phyloP scores from a whole-genome alignment of 2,113 vertebrate genomes.

The Urocolius indicus region DNA sequence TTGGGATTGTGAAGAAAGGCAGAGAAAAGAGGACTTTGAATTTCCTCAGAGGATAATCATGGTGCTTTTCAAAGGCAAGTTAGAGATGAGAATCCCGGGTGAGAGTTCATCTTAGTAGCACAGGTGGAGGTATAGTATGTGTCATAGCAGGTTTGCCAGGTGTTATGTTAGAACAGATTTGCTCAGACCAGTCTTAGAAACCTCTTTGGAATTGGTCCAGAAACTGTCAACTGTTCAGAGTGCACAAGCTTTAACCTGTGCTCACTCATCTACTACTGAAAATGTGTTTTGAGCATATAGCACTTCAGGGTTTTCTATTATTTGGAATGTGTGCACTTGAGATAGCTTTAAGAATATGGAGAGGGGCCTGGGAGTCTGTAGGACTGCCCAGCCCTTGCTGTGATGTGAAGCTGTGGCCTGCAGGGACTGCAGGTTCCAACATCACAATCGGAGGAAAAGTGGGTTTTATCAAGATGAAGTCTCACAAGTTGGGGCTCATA shows the following conservation, averaged over 20 bases:
- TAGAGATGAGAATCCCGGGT: not conserved
- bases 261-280: not conserved
- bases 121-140: not conserved
- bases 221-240: not conserved
- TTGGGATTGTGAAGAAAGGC: not conserved
- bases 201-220: constrained; percentile 1
- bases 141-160: not conserved
- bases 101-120: not conserved
- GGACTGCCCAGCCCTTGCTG: not conserved
- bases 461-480: constrained; percentile 9
- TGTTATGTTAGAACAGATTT: not conserved
- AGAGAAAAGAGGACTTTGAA: not conserved
- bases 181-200: not conserved
- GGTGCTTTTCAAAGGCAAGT: not conserved
- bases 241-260: not conserved
- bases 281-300: not conserved
- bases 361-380: not conserved
- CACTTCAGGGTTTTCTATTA: not conserved
- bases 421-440: not conserved
- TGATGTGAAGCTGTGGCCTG: not conserved
- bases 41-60: not conserved
- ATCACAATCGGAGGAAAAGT: not conserved
- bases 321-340: fast-evolving
- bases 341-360: not conserved
- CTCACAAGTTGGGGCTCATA: not conserved